Conservation (phyloP, 2,113 vertebrate species). For the Picathartes gymnocephalus region DNA sequence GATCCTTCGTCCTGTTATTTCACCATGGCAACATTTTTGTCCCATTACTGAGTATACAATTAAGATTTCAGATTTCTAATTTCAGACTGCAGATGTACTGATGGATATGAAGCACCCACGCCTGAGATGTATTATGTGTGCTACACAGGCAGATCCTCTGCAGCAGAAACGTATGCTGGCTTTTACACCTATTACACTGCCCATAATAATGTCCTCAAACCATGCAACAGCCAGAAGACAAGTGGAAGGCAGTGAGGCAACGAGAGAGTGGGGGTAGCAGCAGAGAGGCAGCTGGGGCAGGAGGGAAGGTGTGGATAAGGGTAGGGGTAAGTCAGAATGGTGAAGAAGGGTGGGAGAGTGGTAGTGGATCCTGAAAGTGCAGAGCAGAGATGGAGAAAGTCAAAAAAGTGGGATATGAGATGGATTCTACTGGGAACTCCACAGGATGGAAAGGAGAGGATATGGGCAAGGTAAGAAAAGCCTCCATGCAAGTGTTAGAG, state of each 20-base stretch:
- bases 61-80: slow-evolving; percentile 56
- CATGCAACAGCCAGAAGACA: not conserved
- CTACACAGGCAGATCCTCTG: not conserved
- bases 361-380: not conserved
- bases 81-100: slow-evolving; percentile 56
- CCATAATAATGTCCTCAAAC: not conserved
- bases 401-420: not conserved
- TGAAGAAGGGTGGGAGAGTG: not conserved
- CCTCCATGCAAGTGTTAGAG: not conserved
- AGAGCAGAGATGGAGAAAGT: not conserved
- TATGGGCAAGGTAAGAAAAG: not conserved
- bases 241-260: not conserved
- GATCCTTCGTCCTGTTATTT: not conserved
- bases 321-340: not conserved
- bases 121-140: not conserved
- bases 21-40: slow-evolving; percentile 53
- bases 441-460: not conserved
- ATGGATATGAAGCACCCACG: slow-evolving; percentile 47
- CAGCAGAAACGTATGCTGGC: not conserved
- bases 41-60: slow-evolving; percentile 20
- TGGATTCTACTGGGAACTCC: not conserved
- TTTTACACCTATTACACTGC: not conserved
- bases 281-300: not conserved
- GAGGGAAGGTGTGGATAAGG: not conserved
- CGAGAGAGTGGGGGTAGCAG: not conserved